Base-by-base conservation (phyloP, 2,797 vertebrate species). In the Anguilla marmorata region DNA sequence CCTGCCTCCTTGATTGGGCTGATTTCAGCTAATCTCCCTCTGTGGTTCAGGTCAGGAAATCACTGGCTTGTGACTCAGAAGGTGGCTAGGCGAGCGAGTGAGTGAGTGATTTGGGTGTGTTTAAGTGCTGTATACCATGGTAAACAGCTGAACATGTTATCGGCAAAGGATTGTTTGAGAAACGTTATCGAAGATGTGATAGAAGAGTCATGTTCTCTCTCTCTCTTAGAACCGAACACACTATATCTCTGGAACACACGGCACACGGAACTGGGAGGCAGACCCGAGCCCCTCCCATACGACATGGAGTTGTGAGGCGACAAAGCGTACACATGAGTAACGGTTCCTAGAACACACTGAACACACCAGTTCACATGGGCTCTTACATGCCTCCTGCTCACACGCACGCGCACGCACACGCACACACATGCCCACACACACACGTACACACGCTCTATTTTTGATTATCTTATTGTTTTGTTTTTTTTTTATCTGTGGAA, bases 401-500 rank as follows among this genome's bases (percentile, higher is more conserved):
- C 69, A 74, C 69, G 33, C 27, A 16, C 69, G 19, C 16, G 14
- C 74, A 79, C 33, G 1, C 74, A 41, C 74, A 45, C 74, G 41
- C 72, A 41, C 72, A 76, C 33, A 37, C 72, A 76, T 1, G 8
- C 72, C 41, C 74, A 6, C 33, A 45, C 74, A 37, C 37, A 45
- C 74, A 6, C 6, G 45, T 16, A 45, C 12, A 79, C 74, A 79
- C 74, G 45, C 19, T 60, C 27, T 54, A 83, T n/a, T 27, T 80
- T 56, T 80, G 87, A 76, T 0, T 30, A 21, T 33, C 45, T 63
- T 52, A 48, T 48, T 93, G 91, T 94, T 94, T 52, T 92, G 90
- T 91, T 91, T 5, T 45, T 45, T 45, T 45, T 45, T 4, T 0
- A 90, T 91, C 90, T 90, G 84, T 90, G 92, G 90, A 94, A 93